Percentiles rank a stretch among this genome's conserved stretches.
Conservation (phyloP, 1,140 invertebrate species). For the Calycopis cecrops region DNA sequence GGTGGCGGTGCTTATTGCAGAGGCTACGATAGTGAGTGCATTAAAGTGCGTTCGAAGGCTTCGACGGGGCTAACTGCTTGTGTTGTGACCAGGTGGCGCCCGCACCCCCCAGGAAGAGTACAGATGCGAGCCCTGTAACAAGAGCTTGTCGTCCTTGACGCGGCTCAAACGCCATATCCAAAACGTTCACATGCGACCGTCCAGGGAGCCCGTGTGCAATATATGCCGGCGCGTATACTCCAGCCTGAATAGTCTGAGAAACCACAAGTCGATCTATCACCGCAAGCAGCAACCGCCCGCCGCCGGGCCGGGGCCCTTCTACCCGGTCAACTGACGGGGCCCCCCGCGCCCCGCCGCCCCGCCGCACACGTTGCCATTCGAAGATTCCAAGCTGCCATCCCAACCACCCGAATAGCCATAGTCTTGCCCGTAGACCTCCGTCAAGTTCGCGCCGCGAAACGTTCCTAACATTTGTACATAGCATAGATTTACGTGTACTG, state of each 20-base stretch:
- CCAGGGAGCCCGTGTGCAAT: conserved; percentile 90
- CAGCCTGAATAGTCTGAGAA: conserved; percentile 89
- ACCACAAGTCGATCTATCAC: conserved; percentile 93
- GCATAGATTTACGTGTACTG: conserved; percentile 66
- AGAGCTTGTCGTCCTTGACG: conserved; percentile 88
- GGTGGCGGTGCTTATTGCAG: conserved; percentile 68
- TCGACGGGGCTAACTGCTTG: conserved; percentile 70
- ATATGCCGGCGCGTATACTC: conserved; percentile 92
- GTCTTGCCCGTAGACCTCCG: conserved; percentile 67
- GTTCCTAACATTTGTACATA: conserved; percentile 74
- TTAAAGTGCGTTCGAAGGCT: conserved; percentile 72
- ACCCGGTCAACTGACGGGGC: conserved; percentile 71
- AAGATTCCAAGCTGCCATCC: conserved; percentile 62
- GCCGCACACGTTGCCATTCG: conserved; percentile 54
- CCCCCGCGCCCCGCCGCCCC: conserved; percentile 32
- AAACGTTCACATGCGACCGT: conserved; percentile 90
- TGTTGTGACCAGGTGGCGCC: conserved; percentile 74
- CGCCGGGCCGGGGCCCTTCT: conserved; percentile 65
- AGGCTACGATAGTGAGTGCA: conserved; percentile 71
- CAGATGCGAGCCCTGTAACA: conserved; percentile 91
- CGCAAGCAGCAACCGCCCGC: conserved; percentile 77
- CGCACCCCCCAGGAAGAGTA: conserved; percentile 83
- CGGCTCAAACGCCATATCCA: conserved; percentile 90
- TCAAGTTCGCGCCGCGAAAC: conserved; percentile 71
- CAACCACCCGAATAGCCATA: conserved; percentile 65